Base-by-base conservation (phyloP, 2,113 vertebrate genomes). In the Dicrurus megarhynchus region DNA sequence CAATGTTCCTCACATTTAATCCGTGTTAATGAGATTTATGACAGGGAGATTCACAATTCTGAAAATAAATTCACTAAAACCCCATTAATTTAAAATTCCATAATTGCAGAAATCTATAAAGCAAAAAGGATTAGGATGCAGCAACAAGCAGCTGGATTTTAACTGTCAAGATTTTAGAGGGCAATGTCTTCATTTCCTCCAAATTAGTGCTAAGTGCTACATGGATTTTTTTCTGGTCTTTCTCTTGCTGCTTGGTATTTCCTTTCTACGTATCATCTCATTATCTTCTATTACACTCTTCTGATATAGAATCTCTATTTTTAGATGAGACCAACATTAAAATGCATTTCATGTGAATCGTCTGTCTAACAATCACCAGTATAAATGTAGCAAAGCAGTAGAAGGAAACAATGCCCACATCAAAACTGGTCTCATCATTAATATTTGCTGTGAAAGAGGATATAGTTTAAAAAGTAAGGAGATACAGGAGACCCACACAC, bases 91-190 rank as follows among this genome's bases (percentile, higher is more conserved):
- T 71, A 37, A 87, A 93, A 56, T 46, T 10, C 16, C 47, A 21
- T 28, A 2, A 17, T 37, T 71, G 24, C 20, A 44, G 69, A 84
- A 81, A 71, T 4, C 13, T 37, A 16, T 16, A 64, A 55, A 89
- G 41, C 65, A 93, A 76, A 89, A 84, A 46, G 17, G 42, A 95
- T 71, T 52, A 89, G 32, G n/a, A 74, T 41, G 42, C 10, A n/a
- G 41, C 41, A 80, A 81, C 22, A 37, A 95, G 76, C 42, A 88
- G 63, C 26, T 89, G 76, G 79, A 90, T 86, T 77, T 92, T 33
- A 78, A 35, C 39, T 55, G 39, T 26, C 13, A 61, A 70, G 63
- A 70, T 70, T 55, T 86, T 67, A 70, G 27, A 70, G 30, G 50
- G 16, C 30, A 85, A 47, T n/a, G 16, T 67, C 64, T 77, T 81